A percentile compares a stretch with the other conserved stretches of the same genome.
These are phyloP conservation scores for Tridacna crocea DNA, from an alignment of 2,888 invertebrate species.

Conservation along the genomic window DNA sequence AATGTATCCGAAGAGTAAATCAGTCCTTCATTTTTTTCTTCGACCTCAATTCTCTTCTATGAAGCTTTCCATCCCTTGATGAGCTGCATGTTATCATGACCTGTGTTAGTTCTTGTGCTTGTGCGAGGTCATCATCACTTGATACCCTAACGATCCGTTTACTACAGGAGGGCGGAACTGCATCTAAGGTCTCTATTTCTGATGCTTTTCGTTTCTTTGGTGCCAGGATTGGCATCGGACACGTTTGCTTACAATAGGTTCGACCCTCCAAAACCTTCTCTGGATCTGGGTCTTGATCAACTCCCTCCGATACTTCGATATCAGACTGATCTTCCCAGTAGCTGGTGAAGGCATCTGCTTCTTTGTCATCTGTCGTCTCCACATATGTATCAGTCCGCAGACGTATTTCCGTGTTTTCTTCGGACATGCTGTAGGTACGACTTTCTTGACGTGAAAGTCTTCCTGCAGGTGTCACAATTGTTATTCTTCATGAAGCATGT, in stretches of 20 bases:
- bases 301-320: not conserved
- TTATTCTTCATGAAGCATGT: not conserved
- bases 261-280: not conserved
- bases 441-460: conserved; percentile 3
- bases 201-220: no score
- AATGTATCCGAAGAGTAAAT: no score
- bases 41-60: no score
- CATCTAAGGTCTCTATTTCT: no score
- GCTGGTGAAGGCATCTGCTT: not conserved
- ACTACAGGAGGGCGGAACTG: not conserved
- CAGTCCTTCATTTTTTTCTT: no score
- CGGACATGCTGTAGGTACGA: not conserved
- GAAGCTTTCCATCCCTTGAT: not conserved
- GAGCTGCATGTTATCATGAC: not conserved
- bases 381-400: no score
- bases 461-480: not conserved
- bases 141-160: not conserved
- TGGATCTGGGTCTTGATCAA: not conserved
- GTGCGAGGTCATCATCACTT: not conserved
- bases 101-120: not conserved
- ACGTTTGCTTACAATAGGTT: not conserved
- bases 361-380: not conserved
- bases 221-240: not conserved
- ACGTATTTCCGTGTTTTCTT: not conserved
- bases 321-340: not conserved